Evolutionary conservation across 2,888 invertebrate genomes (phyloP), one percentile per base, ranked within the genome.

Genomic region (Plebejus anna): DNA sequence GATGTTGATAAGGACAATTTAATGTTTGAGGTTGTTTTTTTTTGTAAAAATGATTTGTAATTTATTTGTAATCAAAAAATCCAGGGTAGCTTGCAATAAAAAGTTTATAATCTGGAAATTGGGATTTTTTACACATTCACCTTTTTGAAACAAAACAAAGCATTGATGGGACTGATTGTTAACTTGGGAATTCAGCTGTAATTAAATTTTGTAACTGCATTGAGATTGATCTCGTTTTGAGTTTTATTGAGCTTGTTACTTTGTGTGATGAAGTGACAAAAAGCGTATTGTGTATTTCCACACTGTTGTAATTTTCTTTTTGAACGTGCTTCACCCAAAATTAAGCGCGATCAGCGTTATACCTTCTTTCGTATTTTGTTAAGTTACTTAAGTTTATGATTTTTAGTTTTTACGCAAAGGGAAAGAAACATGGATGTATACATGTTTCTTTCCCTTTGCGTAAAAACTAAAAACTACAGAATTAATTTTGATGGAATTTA

Each of bases 191-290:
- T 32, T 66, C 66, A 22, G 22, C 22, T 32, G 66, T 66, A 5
- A 66, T 36, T 36, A 66, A 36, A 36, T 66, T 66, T 66, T 66
- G 32, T 36, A 36, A 66, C 66, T 66, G 16, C 66, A 36, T 66
- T 2, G 66, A 66, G 66, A 66, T 66, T 66, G 32, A 66, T 61
- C 61, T 61, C 61, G 61, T 66, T 66, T 13, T 66, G 36, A 13
- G 5, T 66, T 57, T n/a, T 59, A 59, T 59, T 59, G 16, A n/a
- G 55, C 55, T 55, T 55, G 55, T 55, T 66, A 66, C 66, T 13
- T 36, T 66, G 32, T 36, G 13, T 32, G 66, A 4, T 36, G 5
- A 66, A 36, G 66, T 51, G 11, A n/a, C 13, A 11, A 22, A 71
- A 70, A 75, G 42, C 55, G 16, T 61, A 36, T 75, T 9, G 4